phyloP scores from a whole-genome alignment of 2,888 invertebrate genomes.

The Epistrophella euchroma region DNA sequence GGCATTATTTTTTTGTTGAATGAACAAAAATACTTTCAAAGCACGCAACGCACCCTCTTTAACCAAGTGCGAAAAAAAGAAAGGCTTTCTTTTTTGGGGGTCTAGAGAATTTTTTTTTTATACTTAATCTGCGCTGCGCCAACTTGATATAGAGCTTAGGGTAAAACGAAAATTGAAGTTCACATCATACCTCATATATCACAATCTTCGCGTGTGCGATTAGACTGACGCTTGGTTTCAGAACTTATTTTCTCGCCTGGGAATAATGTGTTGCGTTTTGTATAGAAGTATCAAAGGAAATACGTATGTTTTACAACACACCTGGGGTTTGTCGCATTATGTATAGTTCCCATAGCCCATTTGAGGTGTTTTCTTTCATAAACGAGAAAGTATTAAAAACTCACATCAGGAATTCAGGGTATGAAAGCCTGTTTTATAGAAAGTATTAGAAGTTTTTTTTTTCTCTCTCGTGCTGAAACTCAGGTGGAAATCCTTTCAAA shows the following conservation, averaged over 20 bases:
- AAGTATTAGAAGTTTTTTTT: neutral
- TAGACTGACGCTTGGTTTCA: slow-evolving; percentile 37
- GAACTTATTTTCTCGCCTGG: neutral
- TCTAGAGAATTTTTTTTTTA: neutral
- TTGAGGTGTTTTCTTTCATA: neutral
- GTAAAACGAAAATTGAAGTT: slow-evolving; percentile 33
- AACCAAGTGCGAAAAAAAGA: neutral
- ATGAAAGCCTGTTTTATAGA: neutral
- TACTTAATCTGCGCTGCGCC: neutral
- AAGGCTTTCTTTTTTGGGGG: neutral
- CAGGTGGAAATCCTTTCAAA: slow-evolving; percentile 61
- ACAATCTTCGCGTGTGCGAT: slow-evolving; percentile 57
- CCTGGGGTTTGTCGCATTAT: slow-evolving; percentile 35
- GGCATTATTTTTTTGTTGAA: slow-evolving; percentile 33
- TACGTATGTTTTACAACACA: slow-evolving; percentile 38
- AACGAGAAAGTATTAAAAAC: neutral
- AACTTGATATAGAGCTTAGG: slow-evolving; percentile 13
- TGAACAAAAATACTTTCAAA: slow-evolving; percentile 10
- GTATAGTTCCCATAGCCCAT: slow-evolving; percentile 8
- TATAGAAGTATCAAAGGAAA: slow-evolving; percentile 7
- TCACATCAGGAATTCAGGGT: neutral
- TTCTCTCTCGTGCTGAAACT: neutral
- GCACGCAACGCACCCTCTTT: neutral
- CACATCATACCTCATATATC: slow-evolving; percentile 67
- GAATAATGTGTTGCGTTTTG: neutral